Conservation (phyloP, 2,888 invertebrate species). For the Drosophila rellima region DNA sequence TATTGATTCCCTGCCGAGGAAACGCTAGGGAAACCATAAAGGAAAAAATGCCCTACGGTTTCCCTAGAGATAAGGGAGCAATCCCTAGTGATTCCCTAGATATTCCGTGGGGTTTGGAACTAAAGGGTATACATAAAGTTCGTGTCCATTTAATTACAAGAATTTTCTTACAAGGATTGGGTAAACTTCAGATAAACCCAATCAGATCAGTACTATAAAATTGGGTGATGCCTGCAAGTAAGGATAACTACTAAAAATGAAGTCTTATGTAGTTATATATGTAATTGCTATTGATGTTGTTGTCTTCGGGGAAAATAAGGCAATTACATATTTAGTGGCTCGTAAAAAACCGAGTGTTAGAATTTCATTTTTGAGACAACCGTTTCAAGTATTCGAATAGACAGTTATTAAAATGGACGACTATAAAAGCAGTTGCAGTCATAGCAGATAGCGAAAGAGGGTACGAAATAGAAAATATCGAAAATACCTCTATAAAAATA, state of each 20-base stretch:
- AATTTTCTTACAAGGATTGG: too few relatives aligned
- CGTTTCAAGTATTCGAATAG: constrained; percentile 23
- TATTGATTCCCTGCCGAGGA: too few relatives aligned
- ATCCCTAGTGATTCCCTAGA: too few relatives aligned
- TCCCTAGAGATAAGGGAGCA: too few relatives aligned
- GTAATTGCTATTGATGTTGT: constrained; percentile 1
- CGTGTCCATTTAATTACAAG: too few relatives aligned
- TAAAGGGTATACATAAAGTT: too few relatives aligned
- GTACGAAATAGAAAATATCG: neutral
- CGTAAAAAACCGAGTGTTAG: constrained; percentile 52
- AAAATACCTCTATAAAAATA: constrained; percentile 39
- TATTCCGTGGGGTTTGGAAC: too few relatives aligned
- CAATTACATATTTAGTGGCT: constrained; percentile 45
- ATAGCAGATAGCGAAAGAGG: neutral
- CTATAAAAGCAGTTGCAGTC: constrained; percentile 26
- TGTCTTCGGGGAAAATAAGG: constrained; percentile 29
- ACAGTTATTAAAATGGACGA: constrained; percentile 17
- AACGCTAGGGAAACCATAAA: too few relatives aligned
- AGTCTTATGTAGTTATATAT: neutral
- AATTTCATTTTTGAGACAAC: constrained; percentile 15
- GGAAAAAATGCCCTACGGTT: too few relatives aligned
- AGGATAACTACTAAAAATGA: constrained; percentile 5
- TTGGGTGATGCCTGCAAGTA: too few relatives aligned
- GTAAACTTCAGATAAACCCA: too few relatives aligned
- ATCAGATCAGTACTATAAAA: too few relatives aligned